Evolutionary conservation across 2,797 vertebrate genomes (phyloP).

Genomic region (Girardinus metallicus): DNA sequence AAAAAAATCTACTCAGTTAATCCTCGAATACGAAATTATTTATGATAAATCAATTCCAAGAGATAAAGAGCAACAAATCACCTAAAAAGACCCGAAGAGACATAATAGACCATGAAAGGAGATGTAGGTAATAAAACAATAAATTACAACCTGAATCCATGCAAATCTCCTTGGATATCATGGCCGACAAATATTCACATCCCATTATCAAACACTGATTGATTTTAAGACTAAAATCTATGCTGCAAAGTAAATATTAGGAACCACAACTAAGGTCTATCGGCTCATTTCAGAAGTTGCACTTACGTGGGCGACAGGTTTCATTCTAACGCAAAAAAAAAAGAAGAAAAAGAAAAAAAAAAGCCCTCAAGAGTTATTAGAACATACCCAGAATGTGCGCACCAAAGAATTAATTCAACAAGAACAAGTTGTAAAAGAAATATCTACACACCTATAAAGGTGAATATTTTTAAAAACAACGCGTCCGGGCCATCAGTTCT

Average conservation of each 20-base stretch:
- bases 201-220: background rate
- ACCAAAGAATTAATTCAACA: background rate
- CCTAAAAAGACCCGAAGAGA: conserved; percentile 9
- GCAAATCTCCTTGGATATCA: conserved; percentile 1
- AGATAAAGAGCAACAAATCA: conserved; percentile 10
- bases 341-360: background rate
- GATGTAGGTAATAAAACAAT: conserved; percentile 16
- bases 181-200: conserved; percentile 1
- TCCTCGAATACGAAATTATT: background rate
- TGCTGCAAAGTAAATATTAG: conserved; percentile 45
- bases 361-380: conserved; percentile 16
- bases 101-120: conserved; percentile 9
- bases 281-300: conserved; percentile 59
- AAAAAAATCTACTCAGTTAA: background rate
- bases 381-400: conserved; percentile 3
- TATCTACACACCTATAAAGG: conserved; percentile 67
- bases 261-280: conserved; percentile 61
- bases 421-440: conserved; percentile 10
- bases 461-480: conserved; percentile 58
- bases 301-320: conserved; percentile 66
- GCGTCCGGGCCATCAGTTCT: conserved; percentile 46
- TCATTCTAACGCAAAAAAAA: conserved; percentile 50
- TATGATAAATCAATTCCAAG: background rate
- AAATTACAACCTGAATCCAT: background rate
- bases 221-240: conserved; percentile 16